phyloP scores from a whole-genome alignment of 2,888 invertebrate genomes.

The Rhingia rostrata region DNA sequence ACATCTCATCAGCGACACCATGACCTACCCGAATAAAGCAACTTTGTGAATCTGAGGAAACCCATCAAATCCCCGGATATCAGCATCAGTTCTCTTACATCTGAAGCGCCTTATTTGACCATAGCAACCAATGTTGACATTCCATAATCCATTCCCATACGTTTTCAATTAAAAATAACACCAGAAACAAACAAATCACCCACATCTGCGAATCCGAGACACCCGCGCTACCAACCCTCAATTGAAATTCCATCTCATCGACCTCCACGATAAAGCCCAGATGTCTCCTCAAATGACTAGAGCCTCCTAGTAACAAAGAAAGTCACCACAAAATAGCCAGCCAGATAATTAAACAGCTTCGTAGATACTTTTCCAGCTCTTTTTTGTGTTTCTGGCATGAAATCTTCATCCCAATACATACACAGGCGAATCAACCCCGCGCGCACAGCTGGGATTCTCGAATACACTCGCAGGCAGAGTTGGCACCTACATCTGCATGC shows the following conservation, averaged over 20 bases:
- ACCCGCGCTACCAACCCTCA: constrained; percentile 8
- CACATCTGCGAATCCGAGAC: constrained; percentile 11
- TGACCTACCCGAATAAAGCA: too few relatives aligned
- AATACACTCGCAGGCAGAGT: constrained; percentile 4
- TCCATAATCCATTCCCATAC: not conserved
- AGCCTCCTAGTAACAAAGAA: constrained; percentile 70
- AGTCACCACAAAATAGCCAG: constrained; percentile 56
- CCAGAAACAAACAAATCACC: constrained; percentile 34
- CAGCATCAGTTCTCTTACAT: not conserved
- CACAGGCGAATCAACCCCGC: constrained; percentile 40
- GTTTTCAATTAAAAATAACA: constrained; percentile 3
- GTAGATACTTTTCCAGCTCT: constrained; percentile 42
- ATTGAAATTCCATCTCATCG: constrained; percentile 34
- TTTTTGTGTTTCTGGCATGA: constrained; percentile 9
- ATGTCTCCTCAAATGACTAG: constrained; percentile 78
- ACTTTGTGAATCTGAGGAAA: too few relatives aligned
- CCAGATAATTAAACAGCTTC: constrained; percentile 61
- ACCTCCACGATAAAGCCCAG: constrained; percentile 77
- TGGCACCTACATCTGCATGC: not conserved
- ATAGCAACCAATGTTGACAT: not conserved
- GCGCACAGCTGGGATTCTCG: constrained; percentile 1
- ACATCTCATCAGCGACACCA: too few relatives aligned
- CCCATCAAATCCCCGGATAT: too few relatives aligned
- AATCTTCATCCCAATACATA: constrained; percentile 51
- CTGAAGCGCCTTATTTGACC: not conserved